These are phyloP conservation scores for Plemyria rubiginata DNA, from an alignment of 2,888 invertebrate genomes.

Conservation along the genomic window DNA sequence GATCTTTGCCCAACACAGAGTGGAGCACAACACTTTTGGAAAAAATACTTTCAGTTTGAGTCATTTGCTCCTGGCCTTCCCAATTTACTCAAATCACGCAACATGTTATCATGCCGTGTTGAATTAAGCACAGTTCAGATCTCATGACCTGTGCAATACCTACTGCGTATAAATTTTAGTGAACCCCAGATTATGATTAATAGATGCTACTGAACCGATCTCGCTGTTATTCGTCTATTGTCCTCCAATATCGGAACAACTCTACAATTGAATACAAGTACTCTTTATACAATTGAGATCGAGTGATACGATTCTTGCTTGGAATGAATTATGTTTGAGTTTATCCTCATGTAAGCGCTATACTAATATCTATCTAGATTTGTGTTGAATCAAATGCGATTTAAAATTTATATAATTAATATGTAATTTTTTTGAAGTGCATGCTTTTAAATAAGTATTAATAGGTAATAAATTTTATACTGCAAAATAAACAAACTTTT, in stretches of 20 bases:
- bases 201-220: slow-evolving; percentile 8
- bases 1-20: no score
- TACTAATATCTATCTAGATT: no score
- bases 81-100: slow-evolving; percentile 27
- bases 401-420: no score
- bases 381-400: no score
- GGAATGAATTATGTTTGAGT: slow-evolving; percentile 15
- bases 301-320: slow-evolving; percentile 33
- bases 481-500: no score
- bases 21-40: no score
- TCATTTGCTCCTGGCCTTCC: slow-evolving; percentile 14
- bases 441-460: no score
- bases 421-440: no score
- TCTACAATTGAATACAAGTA: slow-evolving; percentile 60
- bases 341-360: slow-evolving; percentile 8
- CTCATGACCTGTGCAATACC: slow-evolving; percentile 34
- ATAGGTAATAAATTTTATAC: no score
- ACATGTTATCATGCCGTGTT: slow-evolving; percentile 8
- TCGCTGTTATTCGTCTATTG: slow-evolving; percentile 63
- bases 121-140: slow-evolving; percentile 29
- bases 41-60: not conserved
- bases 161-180: slow-evolving; percentile 21
- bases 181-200: slow-evolving; percentile 9
- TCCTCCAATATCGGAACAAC: slow-evolving; percentile 70
- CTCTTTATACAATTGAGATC: slow-evolving; percentile 60